Evolutionary conservation across 2,113 vertebrate species (phyloP), one percentile per base, ranked within the genome.

Genomic region (Anoura caudifer): DNA sequence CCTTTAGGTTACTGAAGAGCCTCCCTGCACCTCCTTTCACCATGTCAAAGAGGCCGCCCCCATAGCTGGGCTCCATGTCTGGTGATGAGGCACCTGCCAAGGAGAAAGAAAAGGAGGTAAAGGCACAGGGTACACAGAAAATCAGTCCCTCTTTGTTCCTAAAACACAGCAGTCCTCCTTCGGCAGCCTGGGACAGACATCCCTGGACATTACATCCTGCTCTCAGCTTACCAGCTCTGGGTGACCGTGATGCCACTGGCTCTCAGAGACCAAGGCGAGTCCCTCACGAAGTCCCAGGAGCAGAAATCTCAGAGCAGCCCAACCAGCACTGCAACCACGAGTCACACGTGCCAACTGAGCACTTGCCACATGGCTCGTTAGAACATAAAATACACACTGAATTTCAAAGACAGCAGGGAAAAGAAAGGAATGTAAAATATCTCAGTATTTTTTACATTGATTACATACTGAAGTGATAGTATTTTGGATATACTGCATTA

Each of bases 1-100:
- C 99, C 98, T 99, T 99, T 65, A 99, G 98, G 98, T 99, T 99
- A 98, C 99, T 99, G 98, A 99, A 99, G 94, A 99, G 99, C 95
- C 99, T 99, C 73, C 99, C 99, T 2, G 99, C 99, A 96, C 99
- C 99, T 96, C 99, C 99, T 97, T 99, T 99, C 88, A 99, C 99
- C 99, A 99, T 99, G 97, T 99, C 99, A 95, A 99, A 98, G 93
- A 99, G 99, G 41, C 99, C 99, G 72, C 99, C 99, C 6, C 99
- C 99, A 33, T 99, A 99, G 98, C 97, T 99, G 86, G 99, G 99
- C 69, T 99, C 99, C 99, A 99, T 99, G 98, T 99, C 99, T 99
- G 99, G 98, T 95, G 98, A 99, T 0, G 99, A 98, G 98, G 98
- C 97, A 98, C 98, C 99, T 98, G 98, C 17, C 95, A 95, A 28